Evolutionary conservation across 2,888 invertebrate species (phyloP), one percentile per base, ranked within the genome.

Genomic region (Chloroclysta siterata): DNA sequence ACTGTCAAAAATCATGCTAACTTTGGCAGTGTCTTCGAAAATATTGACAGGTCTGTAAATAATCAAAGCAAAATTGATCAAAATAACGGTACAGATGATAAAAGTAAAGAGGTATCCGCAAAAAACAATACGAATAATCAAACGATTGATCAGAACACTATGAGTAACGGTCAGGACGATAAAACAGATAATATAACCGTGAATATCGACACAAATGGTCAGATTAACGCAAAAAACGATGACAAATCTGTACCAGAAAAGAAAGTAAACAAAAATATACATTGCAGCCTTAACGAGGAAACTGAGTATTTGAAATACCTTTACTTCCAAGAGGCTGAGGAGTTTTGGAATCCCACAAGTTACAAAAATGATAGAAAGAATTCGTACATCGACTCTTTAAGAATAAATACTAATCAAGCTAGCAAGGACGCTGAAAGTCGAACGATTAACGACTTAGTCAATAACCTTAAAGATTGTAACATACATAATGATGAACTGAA

Each of bases 271-370:
- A 56, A n/a, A 47, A 56, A 62, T 11, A 56, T 56, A 8, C 53
- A 58, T 46, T 28, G 53, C 4, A 58, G 22, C 5, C 33, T 28
- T 2, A 33, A 58, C 28, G 33, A 36, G 44, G 14, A 51, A n/a
- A 29, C 50, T 33, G 64, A 65, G 11, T 15, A 52, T 29, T 17
- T 66, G 13, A 44, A 63, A 39, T 66, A 63, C 13, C 46, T 22
- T 4, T 65, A 65, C 50, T 60, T 46, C 13, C 53, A 60, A 46
- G 65, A 57, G 8, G 60, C 65, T 13, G 60, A 65, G 14, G 55
- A 42, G 2, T 63, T 66, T 52, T 62, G 63, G 63, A 66, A 65
- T 39, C 2, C 14, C 5, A 10, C 17, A 5, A 44, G 42, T 36
- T 36, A 46, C 15, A 11, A 14, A 55, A 48, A 2, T 28, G 28